A percentile compares a stretch with the other conserved stretches of the same genome.
These are phyloP conservation scores for Ypsolopha sequella DNA, from an alignment of 2,888 invertebrate species.

Conservation along the genomic window DNA sequence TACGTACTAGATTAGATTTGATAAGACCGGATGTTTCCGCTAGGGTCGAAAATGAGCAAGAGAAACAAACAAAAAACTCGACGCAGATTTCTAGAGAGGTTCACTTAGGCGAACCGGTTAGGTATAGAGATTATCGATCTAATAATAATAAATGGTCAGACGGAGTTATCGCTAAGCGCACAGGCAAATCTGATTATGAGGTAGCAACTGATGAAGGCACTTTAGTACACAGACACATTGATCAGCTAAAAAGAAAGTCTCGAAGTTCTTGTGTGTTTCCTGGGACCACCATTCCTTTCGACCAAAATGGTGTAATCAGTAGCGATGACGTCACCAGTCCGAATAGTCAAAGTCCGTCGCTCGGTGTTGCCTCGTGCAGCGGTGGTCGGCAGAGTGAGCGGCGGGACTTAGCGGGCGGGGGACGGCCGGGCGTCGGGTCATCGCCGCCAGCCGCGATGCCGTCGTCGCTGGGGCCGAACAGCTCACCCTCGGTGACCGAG, in stretches of 20 bases:
- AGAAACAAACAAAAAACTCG: not conserved
- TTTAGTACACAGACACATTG: not conserved
- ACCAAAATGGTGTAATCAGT: too few relatives aligned
- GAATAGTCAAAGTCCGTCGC: too few relatives aligned
- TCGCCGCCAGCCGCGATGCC: too few relatives aligned
- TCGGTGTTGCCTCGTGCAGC: too few relatives aligned
- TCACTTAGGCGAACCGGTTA: not conserved
- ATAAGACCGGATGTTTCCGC: not conserved
- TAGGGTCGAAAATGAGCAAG: not conserved
- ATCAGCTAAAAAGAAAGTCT: not conserved
- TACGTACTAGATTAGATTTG: not conserved
- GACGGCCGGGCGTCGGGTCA: too few relatives aligned
- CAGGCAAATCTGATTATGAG: not conserved
- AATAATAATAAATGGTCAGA: not conserved
- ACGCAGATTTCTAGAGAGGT: not conserved
- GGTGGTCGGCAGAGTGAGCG: too few relatives aligned
- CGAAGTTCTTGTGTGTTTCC: not conserved
- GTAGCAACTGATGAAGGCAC: not conserved
- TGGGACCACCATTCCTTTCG: not conserved
- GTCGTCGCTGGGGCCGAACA: too few relatives aligned
- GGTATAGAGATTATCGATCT: not conserved
- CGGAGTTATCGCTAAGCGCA: not conserved
- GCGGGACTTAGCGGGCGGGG: too few relatives aligned
- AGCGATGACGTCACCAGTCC: too few relatives aligned
- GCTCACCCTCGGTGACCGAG: too few relatives aligned